phyloP scores from a whole-genome alignment of 1,140 invertebrate genomes.

The Pseudomyrmex dendroicus region DNA sequence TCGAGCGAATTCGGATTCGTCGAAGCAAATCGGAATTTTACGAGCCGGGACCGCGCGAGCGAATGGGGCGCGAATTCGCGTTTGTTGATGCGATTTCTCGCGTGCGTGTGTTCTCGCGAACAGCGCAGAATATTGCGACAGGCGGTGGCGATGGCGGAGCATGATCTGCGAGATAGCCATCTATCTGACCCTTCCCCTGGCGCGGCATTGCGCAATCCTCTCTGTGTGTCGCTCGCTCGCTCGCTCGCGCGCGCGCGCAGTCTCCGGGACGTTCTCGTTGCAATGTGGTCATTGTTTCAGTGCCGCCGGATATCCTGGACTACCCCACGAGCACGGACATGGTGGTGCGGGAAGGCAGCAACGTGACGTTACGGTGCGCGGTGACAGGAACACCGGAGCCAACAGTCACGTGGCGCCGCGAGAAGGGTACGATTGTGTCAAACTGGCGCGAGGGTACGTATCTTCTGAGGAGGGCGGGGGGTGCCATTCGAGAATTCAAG shows the following conservation, averaged over 20 bases:
- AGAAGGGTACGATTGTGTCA: slow-evolving; percentile 83
- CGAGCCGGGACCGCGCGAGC: slow-evolving; percentile 54
- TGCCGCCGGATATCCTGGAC: slow-evolving; percentile 95
- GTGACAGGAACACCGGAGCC: slow-evolving; percentile 94
- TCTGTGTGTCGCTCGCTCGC: slow-evolving; percentile 8
- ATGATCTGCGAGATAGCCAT: slow-evolving; percentile 65
- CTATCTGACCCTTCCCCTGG: slow-evolving; percentile 42
- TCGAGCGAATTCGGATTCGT: slow-evolving; percentile 27
- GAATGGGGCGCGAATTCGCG: slow-evolving; percentile 9
- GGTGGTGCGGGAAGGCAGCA: slow-evolving; percentile 93
- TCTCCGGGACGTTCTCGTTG: slow-evolving; percentile 44
- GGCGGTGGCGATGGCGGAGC: slow-evolving; percentile 3
- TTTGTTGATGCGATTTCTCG: slow-evolving; percentile 36
- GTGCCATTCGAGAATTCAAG: too few species aligned
- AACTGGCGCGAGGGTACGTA: slow-evolving; percentile 81
- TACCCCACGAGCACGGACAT: slow-evolving; percentile 94
- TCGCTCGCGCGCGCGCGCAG: slow-evolving; percentile 6
- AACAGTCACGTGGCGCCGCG: slow-evolving; percentile 93
- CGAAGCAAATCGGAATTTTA: slow-evolving; percentile 67
- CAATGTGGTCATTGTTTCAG: slow-evolving; percentile 86
- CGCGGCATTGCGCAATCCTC: too few species aligned
- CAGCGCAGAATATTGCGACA: slow-evolving; percentile 61
- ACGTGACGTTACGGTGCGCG: slow-evolving; percentile 94
- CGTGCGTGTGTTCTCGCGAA: not conserved
- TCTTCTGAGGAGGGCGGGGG: not conserved